phyloP scores from a whole-genome alignment of 2,113 vertebrate species.

The Nothocercus nigrocapillus region DNA sequence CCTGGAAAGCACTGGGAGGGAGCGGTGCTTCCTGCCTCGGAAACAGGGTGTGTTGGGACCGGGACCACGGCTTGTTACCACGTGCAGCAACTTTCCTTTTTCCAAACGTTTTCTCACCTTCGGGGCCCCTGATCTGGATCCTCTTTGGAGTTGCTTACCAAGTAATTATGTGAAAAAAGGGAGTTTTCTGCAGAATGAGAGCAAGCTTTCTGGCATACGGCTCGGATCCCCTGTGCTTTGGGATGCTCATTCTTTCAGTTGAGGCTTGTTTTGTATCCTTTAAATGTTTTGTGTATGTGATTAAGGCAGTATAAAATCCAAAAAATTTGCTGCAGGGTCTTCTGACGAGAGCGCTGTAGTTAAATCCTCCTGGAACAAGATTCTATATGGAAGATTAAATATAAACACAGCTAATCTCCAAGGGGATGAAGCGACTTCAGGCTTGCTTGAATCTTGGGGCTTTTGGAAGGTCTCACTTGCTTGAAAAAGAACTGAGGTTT shows the following conservation, averaged over 20 bases:
- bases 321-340: neutral
- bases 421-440: neutral
- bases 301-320: neutral
- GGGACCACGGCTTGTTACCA: accelerated
- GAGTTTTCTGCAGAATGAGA: neutral
- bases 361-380: accelerated
- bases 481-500: neutral
- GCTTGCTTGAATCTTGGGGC: neutral
- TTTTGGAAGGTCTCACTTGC: neutral
- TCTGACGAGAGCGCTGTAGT: neutral
- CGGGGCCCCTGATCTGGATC: no score
- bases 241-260: accelerated
- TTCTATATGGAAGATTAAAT: neutral
- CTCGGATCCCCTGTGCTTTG: neutral
- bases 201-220: neutral
- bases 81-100: neutral
- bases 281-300: accelerated
- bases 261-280: accelerated
- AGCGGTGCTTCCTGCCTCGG: neutral
- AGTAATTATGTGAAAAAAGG: accelerated
- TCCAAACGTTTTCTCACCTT: neutral
- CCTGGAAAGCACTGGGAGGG: neutral
- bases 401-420: neutral
- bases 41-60: neutral
- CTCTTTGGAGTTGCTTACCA: accelerated